Evolutionary conservation across 2,888 invertebrate species (phyloP), one percentile per base, ranked within the genome.

Genomic region (Platynereis dumerilii): DNA sequence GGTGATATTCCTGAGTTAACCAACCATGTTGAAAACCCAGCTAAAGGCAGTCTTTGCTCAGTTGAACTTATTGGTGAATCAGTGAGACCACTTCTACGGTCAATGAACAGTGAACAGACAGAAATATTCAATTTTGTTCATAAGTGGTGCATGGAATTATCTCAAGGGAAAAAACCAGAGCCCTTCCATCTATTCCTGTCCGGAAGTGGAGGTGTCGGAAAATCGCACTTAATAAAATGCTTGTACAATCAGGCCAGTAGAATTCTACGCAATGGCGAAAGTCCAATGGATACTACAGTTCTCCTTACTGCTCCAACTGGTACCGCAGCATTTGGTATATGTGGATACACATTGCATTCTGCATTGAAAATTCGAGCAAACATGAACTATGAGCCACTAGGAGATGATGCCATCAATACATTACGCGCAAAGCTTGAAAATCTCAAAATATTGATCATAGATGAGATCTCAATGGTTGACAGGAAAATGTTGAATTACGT

Each of bases 221-320:
- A 55, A 55, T 10, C 7, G 2, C 55, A 55, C 26, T 24, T 55
- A 17, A 24, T 55, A 20, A 55, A 55, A 24, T 17, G 22, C 22
- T 5, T 55, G 5, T 34, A 34, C 34, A 34, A 34, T 34, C 7
- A 5, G 12, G 34, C 34, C 12, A 34, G 34, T 12, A 34, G 12
- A 34, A 34, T 34, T 34, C 34, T 34, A 34, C 5, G 12, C 5
- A 34, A 34, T 34, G 34, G 34, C 12, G 34, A 34, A 12, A 7
- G 7, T 7, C 34, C 34, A 34, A 34, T 12, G 7, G 48, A 48
- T n/a, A n/a, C 48, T 10, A 22, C 22, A 5, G 22, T 22, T 5
- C 48, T 48, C 17, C 17, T 48, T 5, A 55, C 55, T 22, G 55
- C 28, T 15, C 55, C 55, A 55, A 55, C 34, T 34, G 34, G 48